Evolutionary conservation across 1,140 invertebrate species (phyloP).

Genomic region (Ips typographus): DNA sequence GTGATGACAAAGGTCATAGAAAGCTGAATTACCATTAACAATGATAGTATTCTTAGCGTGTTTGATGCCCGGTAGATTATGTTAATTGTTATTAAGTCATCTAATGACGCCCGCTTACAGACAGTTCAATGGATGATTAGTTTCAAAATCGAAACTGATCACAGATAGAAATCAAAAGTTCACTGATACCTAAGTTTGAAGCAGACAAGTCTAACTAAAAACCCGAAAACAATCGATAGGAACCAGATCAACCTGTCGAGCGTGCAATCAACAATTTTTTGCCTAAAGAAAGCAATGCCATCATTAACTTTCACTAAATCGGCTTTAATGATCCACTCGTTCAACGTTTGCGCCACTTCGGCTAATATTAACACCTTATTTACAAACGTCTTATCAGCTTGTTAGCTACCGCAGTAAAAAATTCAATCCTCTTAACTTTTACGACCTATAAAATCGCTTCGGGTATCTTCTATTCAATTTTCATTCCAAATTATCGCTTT

Average conservation of each 20-base stretch:
- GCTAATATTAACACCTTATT: slow-evolving; percentile 4
- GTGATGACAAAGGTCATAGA: not conserved
- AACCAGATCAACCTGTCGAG: not conserved
- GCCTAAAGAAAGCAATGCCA: slow-evolving; percentile 1
- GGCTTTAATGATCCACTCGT: not conserved
- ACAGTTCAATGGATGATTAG: not conserved
- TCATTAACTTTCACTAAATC: slow-evolving; percentile 17
- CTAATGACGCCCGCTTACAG: not conserved
- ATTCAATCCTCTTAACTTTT: no score
- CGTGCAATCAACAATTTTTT: slow-evolving; percentile 7
- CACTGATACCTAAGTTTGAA: not conserved
- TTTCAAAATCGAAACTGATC: not conserved
- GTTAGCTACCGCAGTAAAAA: not conserved
- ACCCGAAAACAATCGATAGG: slow-evolving; percentile 8
- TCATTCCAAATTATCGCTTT: no score
- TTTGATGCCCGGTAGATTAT: not conserved
- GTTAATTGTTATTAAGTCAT: not conserved
- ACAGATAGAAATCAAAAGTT: not conserved
- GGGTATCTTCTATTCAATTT: no score
- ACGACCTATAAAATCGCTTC: no score
- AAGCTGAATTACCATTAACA: slow-evolving; percentile 6
- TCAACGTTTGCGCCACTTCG: slow-evolving; percentile 2
- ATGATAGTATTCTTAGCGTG: not conserved
- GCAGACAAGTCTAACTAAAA: not conserved
- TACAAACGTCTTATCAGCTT: slow-evolving; percentile 3